Evolutionary conservation across 1,140 invertebrate genomes (phyloP).

Genomic region (Bombus soroeensis): DNA sequence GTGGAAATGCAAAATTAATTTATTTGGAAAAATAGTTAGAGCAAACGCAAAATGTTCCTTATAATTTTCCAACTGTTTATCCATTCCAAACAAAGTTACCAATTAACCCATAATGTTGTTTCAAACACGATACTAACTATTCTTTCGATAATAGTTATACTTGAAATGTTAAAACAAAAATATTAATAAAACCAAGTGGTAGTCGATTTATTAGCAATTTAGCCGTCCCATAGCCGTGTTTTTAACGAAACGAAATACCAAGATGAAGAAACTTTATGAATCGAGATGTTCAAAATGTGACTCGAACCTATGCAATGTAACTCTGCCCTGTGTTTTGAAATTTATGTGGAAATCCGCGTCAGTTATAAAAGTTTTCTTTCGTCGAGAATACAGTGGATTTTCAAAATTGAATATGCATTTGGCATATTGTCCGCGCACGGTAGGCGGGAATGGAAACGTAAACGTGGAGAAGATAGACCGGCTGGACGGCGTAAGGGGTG

Average conservation of each 20-base stretch:
- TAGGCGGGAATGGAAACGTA: conserved; percentile 12
- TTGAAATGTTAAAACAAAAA: no score
- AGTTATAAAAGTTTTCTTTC: conserved; percentile 61
- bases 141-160: neutral
- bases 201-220: neutral
- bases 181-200: no score
- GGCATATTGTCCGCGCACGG: conserved; percentile 57
- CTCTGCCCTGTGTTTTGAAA: conserved; percentile 34
- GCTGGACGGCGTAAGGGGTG: neutral
- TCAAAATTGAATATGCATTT: conserved; percentile 73
- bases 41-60: no score
- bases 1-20: no score
- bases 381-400: conserved; percentile 51
- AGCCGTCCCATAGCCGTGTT: rapidly evolving
- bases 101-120: no score
- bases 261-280: neutral
- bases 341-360: conserved; percentile 51
- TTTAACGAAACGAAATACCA: neutral
- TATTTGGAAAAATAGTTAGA: no score
- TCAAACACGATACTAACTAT: neutral
- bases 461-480: neutral
- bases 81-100: no score
- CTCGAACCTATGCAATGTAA: neutral
- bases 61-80: no score
- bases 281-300: conserved; percentile 14